phyloP scores from a whole-genome alignment of 35 echinoderm and acorn worm species.

The Stichopus chloronotus region DNA sequence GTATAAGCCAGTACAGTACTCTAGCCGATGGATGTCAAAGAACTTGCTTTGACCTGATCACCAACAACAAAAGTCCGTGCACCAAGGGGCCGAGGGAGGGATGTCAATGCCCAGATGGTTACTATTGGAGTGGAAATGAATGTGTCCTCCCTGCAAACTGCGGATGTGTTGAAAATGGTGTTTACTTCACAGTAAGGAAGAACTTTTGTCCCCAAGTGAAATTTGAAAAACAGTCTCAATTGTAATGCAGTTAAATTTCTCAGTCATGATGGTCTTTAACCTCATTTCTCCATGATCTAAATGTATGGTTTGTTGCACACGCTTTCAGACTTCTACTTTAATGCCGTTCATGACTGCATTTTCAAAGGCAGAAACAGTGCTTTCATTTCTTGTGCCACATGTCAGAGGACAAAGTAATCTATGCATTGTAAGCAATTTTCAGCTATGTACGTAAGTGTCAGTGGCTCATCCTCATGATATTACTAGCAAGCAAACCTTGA shows the following conservation, averaged over 20 bases:
- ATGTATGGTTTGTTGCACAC: not conserved
- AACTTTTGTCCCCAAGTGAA: not conserved
- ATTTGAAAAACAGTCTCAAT: not conserved
- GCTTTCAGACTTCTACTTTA: not conserved
- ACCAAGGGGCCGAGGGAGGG: not conserved
- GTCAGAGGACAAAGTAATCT: no score
- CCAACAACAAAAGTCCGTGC: not conserved
- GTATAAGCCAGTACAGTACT: not conserved
- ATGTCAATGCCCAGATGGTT: slow-evolving; percentile 7
- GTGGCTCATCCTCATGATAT: no score
- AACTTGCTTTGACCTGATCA: slow-evolving; percentile 15
- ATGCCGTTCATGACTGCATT: no score
- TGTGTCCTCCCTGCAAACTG: slow-evolving; percentile 35
- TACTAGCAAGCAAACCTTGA: no score
- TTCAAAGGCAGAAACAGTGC: no score
- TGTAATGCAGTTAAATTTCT: not conserved
- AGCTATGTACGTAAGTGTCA: no score
- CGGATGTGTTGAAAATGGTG: not conserved
- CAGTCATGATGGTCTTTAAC: not conserved
- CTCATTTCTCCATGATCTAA: not conserved
- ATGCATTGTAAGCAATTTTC: no score
- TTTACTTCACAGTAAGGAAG: slow-evolving; percentile 17
- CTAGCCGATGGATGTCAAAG: not conserved
- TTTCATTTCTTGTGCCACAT: no score
- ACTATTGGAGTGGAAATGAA: slow-evolving; percentile 19